Base-by-base conservation (phyloP, 2,797 vertebrate species). In the Threskiornis aethiopicus region DNA sequence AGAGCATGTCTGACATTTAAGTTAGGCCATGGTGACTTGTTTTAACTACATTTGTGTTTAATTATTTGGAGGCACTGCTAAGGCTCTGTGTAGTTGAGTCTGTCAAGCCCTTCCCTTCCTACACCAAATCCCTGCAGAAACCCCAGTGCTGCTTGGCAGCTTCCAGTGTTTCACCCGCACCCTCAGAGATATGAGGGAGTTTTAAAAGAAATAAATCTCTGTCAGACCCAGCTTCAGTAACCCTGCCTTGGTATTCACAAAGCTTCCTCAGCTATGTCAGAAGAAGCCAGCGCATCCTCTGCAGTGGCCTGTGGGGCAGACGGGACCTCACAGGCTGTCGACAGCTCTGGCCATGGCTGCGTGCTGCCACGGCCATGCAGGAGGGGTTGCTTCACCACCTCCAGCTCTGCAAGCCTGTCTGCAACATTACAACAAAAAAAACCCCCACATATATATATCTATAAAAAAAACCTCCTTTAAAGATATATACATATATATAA, bases 1-100 rank as follows among this genome's bases (percentile, higher is more conserved):
- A 80, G 64, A 85, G 35, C 51, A 51, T 29, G 67, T 47, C 18
- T 91, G 80, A 88, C 64, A 80, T 87, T 73, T 84, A 47, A 84
- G 52, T 1, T 51, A 57, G 52, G 65, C 84, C 70, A 67, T 1
- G 0, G 41, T 41, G 51, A 41, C 57, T 87, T 67, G 35, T 66
- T 90, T 84, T 46, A 75, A 42, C 19, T 57, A 39, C 24, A 17
- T 57, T 73, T 91, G n/a, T 54, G 33, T 62, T 89, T 90, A 91
- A 86, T 86, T 55, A 89, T 71, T 89, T 87, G 37, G 84, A 89
- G 87, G 66, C 54, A 15, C 75, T 94, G 66, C 75, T 79, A 55
- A 92, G 51, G 52, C 49, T 91, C 39, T 8, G 1, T 28, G 28
- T n/a, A 7, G 1, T 19, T 1, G 2, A 69, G 37, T 46, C 77